These are phyloP conservation scores for Eulacestoma nigropectus DNA, from an alignment of 2,113 vertebrate species.

Conservation along the genomic window DNA sequence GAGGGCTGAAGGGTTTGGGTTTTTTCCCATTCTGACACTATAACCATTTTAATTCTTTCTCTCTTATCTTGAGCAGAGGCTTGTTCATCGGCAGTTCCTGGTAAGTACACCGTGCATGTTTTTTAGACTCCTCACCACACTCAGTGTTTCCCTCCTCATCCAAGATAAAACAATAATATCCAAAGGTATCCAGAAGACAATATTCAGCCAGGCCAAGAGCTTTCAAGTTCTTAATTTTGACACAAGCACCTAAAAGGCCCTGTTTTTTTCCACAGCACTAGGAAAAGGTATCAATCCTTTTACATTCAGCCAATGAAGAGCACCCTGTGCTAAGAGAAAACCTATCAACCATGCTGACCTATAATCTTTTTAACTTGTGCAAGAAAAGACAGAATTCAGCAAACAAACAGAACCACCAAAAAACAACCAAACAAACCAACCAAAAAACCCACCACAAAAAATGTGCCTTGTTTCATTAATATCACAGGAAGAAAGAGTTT, in stretches of 20 bases:
- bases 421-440: not conserved
- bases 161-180: not conserved
- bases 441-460: not conserved
- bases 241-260: not conserved
- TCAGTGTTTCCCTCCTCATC: not conserved
- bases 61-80: conserved; percentile 74
- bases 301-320: not conserved
- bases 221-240: not conserved
- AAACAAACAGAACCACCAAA: not conserved
- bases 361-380: not conserved
- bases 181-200: not conserved
- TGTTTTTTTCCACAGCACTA: not conserved
- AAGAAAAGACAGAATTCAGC: not conserved
- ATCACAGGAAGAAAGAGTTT: not conserved
- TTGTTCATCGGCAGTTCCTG: conserved; percentile 81
- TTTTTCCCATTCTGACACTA: not conserved
- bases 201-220: not conserved
- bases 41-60: not conserved
- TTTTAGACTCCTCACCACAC: not conserved
- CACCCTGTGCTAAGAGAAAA: not conserved
- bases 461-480: not conserved
- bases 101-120: conserved; percentile 57
- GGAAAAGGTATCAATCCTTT: not conserved
- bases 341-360: not conserved
- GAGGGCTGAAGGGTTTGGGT: not conserved